Evolutionary conservation across 2,113 vertebrate genomes (phyloP).

Genomic region (Eolophus roseicapilla): DNA sequence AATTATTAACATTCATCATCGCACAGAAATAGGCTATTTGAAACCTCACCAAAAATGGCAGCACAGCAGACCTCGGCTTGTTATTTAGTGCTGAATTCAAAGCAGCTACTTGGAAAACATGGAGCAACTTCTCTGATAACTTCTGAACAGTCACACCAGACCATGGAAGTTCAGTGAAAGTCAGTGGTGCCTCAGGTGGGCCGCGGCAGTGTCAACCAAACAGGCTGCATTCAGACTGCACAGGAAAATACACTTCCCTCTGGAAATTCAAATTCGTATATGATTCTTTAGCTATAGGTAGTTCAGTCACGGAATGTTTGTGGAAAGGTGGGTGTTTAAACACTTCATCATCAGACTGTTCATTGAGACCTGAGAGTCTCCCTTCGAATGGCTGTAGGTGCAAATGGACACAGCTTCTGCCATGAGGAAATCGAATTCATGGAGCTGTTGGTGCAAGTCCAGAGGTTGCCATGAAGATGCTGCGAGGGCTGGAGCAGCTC

Average conservation of each 20-base stretch:
- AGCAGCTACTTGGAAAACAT: background rate
- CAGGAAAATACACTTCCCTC: background rate
- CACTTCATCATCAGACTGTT: background rate
- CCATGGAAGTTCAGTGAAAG: background rate
- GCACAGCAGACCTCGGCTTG: background rate
- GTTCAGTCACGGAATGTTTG: background rate
- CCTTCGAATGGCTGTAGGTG: background rate
- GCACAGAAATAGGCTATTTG: slow-evolving; percentile 26
- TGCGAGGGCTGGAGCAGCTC: background rate
- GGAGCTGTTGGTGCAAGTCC: background rate
- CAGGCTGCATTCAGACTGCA: background rate
- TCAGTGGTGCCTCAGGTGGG: background rate
- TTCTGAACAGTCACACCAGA: background rate
- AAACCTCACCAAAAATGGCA: slow-evolving; percentile 29
- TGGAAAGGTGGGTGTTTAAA: background rate
- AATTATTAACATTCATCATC: slow-evolving; percentile 65
- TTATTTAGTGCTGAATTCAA: background rate
- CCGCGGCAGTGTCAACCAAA: background rate
- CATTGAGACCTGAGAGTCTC: background rate
- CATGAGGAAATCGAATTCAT: background rate
- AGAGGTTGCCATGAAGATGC: background rate
- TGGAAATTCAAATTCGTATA: background rate
- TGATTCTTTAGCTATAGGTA: background rate
- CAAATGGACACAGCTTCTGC: background rate
- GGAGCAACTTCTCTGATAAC: background rate